Conservation (phyloP, 2,888 invertebrate species). For the Lithosia quadra region DNA sequence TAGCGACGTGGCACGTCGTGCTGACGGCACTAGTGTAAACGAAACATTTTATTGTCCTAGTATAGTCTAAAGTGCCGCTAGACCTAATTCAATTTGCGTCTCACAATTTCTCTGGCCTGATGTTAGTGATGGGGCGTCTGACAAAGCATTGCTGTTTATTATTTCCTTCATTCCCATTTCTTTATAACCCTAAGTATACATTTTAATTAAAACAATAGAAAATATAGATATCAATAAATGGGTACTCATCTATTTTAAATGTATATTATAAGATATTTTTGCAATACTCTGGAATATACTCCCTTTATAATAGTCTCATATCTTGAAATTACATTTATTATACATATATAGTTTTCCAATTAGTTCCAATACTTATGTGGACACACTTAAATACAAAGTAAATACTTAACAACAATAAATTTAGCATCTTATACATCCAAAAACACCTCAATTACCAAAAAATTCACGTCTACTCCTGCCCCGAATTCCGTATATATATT, state of each 20-base stretch:
- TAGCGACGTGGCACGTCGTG: constrained; percentile 43
- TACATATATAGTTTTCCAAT: constrained; percentile 58
- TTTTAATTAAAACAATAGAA: constrained; percentile 51
- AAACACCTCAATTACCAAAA: constrained; percentile 64
- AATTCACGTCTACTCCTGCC: constrained; percentile 64
- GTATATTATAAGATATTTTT: constrained; percentile 47
- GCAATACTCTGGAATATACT: constrained; percentile 53
- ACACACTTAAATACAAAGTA: constrained; percentile 73
- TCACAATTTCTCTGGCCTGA: constrained; percentile 47
- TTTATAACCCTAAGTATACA: constrained; percentile 37
- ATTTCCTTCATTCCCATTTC: constrained; percentile 29
- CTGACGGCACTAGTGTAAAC: constrained; percentile 67
- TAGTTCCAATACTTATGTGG: constrained; percentile 68
- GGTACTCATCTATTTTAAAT: constrained; percentile 45
- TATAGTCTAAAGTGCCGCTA: constrained; percentile 82
- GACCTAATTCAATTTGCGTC: constrained; percentile 63
- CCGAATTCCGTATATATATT: constrained; percentile 56
- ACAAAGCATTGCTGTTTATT: constrained; percentile 48
- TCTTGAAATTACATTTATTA: constrained; percentile 64
- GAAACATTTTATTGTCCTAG: constrained; percentile 83
- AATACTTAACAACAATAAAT: constrained; percentile 81
- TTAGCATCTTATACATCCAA: constrained; percentile 71
- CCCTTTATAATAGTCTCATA: constrained; percentile 55
- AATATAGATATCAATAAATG: constrained; percentile 49
- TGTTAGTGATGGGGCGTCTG: constrained; percentile 51